Base-by-base conservation (phyloP, 2,113 vertebrate species). In the Hypomesus transpacificus region DNA sequence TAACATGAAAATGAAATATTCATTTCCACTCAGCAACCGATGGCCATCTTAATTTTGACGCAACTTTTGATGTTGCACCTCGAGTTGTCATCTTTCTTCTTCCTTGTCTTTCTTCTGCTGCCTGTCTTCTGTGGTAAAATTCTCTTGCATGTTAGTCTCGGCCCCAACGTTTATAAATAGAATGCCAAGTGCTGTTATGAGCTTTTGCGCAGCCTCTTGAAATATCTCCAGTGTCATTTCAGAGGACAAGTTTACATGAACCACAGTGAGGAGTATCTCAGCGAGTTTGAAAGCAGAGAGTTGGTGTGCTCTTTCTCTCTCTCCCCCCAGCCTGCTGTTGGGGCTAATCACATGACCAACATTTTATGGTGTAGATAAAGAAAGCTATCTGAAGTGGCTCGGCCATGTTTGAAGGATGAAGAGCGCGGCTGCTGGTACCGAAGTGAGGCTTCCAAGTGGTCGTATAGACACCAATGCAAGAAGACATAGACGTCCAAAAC, bases 1-100 rank as follows among this genome's bases (percentile, higher is more conserved):
- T 89, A 86, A 82, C 84, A 90, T 87, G 75, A 83, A 87, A 88
- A 87, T 91, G 56, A 89, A 91, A 90, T 85, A 89, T 86, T 90
- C 53, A 90, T 90, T 85, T 79, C 78, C 72, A 74, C 78, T 84
- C 75, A 75, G 82, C 81, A 76, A 81, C 68, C 81, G 87, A 90
- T 84, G 84, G 82, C 83, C 84, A 76, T 83, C 80, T 87, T 88
- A 81, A 86, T 86, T 80, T 80, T 81, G 66, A 82, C 73, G 67
- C 60, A 80, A 83, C 71, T 75, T 81, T 79, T 69, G 70, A 83
- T 86, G 80, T 69, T 63, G 50, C 74, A 66, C 78, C 69, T 78
- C 70, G 60, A 68, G 70, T 84, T 81, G 82, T 83, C 77, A 69
- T 77, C 78, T 73, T 80, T 73, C 72, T 75, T 77, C 28, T 57